Base-by-base conservation (phyloP, 1,140 invertebrate genomes). In the Chironomus tepperi region DNA sequence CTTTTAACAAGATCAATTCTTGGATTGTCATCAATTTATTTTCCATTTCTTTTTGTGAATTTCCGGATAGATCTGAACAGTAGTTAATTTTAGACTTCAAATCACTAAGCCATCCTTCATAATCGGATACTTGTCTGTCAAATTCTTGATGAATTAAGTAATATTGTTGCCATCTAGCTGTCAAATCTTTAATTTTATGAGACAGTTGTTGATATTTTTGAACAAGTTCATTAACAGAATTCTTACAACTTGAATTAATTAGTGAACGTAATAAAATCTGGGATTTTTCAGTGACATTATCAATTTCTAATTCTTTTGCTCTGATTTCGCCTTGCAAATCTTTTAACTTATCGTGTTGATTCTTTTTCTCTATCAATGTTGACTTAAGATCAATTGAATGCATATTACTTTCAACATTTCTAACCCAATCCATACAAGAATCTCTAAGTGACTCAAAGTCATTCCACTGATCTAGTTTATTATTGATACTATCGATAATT, bases 251-350 rank as follows among this genome's bases (percentile, higher is more conserved):
- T 7, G 83, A 82, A 6, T 83, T 85, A 1, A 85, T 81, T 0
- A 81, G 82, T 75, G 90, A 89, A 77, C 92, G 93, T 73, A 93
- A 89, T 1, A 96, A 80, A 75, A 91, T 88, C 80, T 98, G 94
- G 6, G 93, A 93, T 77, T 91, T 90, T 82, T 98, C 96, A 16
- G 92, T 96, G 0, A 97, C 90, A 73, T 91, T 89, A 79, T 98
- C 96, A 75, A 98, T 94, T 84, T 98, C 95, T 42, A 96, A 81
- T 84, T 97, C 95, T 80, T 96, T 95, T 1, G 93, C 92, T 47
- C 91, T 85, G 7, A 97, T 89, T 84, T 97, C 93, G 72, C 94
- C 94, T 84, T 96, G 94, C 15, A 96, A 82, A 21, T 83, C 84
- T 82, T 93, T 87, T 18, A 98, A 84, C 75, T 87, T 87, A 74